Percentiles rank a stretch among this genome's conserved stretches.
Evolutionary conservation across 2,113 vertebrate species (phyloP).

Genomic region (Atractosteus spatula): DNA sequence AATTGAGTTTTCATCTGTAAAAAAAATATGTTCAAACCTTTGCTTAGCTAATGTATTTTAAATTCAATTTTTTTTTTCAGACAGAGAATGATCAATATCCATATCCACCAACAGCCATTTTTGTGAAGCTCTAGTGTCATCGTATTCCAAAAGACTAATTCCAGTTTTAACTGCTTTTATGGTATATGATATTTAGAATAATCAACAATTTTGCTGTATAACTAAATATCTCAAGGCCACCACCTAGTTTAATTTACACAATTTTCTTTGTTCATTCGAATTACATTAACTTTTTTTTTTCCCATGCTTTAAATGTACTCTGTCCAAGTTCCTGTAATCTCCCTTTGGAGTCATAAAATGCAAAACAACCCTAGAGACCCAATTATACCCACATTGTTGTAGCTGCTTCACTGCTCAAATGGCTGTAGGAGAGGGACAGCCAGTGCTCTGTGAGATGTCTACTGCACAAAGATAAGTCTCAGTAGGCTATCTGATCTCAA

Average conservation of each 20-base stretch:
- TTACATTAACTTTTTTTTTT: too few species aligned
- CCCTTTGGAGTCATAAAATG: background rate
- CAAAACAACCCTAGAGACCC: background rate
- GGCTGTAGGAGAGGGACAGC: slow-evolving; percentile 1
- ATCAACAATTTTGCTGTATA: slow-evolving; percentile 6
- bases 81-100: too few species aligned
- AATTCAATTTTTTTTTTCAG: too few species aligned
- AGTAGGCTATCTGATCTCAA: background rate
- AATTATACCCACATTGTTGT: background rate
- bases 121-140: background rate
- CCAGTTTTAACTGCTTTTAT: background rate
- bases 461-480: background rate
- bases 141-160: background rate
- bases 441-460: background rate
- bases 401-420: background rate
- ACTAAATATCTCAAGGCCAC: slow-evolving; percentile 13
- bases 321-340: background rate
- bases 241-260: slow-evolving; percentile 30
- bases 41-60: too few species aligned
- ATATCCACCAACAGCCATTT: background rate
- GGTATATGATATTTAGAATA: too few species aligned
- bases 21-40: background rate
- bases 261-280: slow-evolving; percentile 32
- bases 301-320: background rate
- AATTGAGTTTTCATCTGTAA: background rate